Percentiles rank a stretch among this genome's conserved stretches.
phyloP scores from a whole-genome alignment of 2,888 invertebrate genomes.

The Hemicrepidius hirtus region DNA sequence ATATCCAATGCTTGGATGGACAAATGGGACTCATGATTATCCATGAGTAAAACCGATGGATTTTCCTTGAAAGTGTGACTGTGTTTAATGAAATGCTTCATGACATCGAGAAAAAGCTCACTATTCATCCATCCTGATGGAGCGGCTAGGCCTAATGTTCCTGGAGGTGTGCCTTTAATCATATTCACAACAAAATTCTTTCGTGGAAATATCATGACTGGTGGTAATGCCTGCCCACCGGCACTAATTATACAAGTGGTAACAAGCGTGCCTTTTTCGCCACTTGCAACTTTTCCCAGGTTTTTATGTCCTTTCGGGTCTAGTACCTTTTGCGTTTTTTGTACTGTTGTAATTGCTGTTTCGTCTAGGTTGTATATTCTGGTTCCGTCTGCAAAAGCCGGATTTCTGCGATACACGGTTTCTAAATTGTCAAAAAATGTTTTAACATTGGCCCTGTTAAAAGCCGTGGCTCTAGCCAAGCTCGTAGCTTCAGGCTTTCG shows the following conservation, averaged over 20 bases:
- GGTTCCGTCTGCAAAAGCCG: slow-evolving; percentile 59
- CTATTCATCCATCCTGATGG: slow-evolving; percentile 25
- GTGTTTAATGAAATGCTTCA: slow-evolving; percentile 11
- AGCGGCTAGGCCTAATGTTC: not conserved
- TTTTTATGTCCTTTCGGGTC: slow-evolving; percentile 61
- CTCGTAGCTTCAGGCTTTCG: slow-evolving; percentile 58
- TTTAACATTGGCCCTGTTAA: slow-evolving; percentile 21
- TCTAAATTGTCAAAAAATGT: slow-evolving; percentile 61
- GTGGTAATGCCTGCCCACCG: slow-evolving; percentile 39
- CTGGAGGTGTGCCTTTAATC: not conserved
- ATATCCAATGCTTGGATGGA: slow-evolving; percentile 53
- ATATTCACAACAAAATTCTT: not conserved
- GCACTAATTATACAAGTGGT: slow-evolving; percentile 51
- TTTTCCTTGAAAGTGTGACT: slow-evolving; percentile 6
- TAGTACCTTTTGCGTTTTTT: slow-evolving; percentile 64
- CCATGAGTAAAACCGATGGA: slow-evolving; percentile 58
- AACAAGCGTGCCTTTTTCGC: not conserved
- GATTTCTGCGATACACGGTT: slow-evolving; percentile 54
- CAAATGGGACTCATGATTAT: slow-evolving; percentile 65
- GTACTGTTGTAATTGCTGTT: slow-evolving; percentile 65
- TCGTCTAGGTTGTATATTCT: slow-evolving; percentile 64
- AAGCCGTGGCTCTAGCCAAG: slow-evolving; percentile 19
- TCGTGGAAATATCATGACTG: slow-evolving; percentile 28
- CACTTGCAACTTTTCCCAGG: slow-evolving; percentile 55
- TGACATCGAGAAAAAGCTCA: not conserved